These are phyloP conservation scores for Morus bassanus DNA, from an alignment of 2,797 vertebrate genomes.

Conservation along the genomic window DNA sequence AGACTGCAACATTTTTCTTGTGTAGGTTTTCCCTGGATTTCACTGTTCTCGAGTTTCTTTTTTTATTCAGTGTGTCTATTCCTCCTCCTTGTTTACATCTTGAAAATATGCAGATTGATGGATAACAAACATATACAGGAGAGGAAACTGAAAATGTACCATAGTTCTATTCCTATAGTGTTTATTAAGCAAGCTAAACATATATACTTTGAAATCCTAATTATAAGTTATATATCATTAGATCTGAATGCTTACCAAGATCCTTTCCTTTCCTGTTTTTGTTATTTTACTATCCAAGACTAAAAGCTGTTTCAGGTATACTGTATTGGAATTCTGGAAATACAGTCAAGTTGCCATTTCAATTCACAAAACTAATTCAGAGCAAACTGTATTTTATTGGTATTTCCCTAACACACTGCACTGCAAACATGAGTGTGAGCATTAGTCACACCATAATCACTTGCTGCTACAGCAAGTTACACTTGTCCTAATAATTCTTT, in stretches of 20 bases:
- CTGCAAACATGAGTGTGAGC: background rate
- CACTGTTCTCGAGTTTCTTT: background rate
- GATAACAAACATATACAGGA: background rate
- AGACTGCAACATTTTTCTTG: background rate
- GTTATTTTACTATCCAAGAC: background rate
- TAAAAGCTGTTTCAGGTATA: background rate
- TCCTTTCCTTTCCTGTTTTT: background rate
- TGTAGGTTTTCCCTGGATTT: background rate
- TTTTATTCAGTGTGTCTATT: background rate
- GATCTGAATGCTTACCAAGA: background rate
- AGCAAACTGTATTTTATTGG: background rate
- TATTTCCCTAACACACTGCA: background rate
- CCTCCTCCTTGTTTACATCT: background rate
- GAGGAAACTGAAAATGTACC: background rate
- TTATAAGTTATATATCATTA: background rate
- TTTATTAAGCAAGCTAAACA: background rate
- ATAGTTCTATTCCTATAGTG: background rate
- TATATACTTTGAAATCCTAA: background rate
- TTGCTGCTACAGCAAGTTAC: background rate
- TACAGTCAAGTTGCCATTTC: background rate
- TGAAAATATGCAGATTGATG: background rate
- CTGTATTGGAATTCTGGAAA: background rate
- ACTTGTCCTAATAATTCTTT: background rate
- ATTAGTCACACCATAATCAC: background rate
- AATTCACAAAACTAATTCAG: background rate